phyloP scores from a whole-genome alignment of 2,797 vertebrate species.

The Paramormyrops hopkinsi region DNA sequence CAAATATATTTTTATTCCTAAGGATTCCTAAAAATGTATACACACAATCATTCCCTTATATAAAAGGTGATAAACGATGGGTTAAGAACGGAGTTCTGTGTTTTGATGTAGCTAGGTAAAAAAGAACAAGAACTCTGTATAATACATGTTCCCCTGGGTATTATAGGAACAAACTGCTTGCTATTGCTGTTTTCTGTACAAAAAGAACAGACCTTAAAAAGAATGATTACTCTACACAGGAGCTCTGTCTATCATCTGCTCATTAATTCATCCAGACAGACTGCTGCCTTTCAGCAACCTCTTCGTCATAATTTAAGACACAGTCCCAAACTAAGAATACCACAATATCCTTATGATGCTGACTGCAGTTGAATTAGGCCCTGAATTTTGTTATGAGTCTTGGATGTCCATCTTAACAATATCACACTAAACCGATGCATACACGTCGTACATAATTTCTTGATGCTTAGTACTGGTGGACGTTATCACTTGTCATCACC shows the following conservation, averaged over 20 bases:
- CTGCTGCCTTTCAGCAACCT: not conserved
- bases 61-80: not conserved
- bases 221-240: not conserved
- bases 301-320: not conserved
- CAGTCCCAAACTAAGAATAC: not conserved
- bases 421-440: not conserved
- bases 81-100: not conserved
- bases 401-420: not conserved
- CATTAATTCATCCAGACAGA: not conserved
- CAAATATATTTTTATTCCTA: not conserved
- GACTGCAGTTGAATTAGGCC: not conserved
- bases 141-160: not conserved
- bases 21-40: not conserved
- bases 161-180: not conserved
- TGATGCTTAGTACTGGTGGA: not conserved
- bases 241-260: not conserved
- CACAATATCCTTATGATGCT: not conserved
- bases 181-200: not conserved
- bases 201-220: not conserved
- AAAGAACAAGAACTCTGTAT: not conserved
- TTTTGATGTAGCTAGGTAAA: not conserved
- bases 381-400: not conserved
- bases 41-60: not conserved
- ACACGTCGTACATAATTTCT: not conserved
- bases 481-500: not conserved